A percentile compares a stretch with the other conserved stretches of the same genome.
Conservation (phyloP, 1,140 invertebrate species). For the Zaprionus davidi region DNA sequence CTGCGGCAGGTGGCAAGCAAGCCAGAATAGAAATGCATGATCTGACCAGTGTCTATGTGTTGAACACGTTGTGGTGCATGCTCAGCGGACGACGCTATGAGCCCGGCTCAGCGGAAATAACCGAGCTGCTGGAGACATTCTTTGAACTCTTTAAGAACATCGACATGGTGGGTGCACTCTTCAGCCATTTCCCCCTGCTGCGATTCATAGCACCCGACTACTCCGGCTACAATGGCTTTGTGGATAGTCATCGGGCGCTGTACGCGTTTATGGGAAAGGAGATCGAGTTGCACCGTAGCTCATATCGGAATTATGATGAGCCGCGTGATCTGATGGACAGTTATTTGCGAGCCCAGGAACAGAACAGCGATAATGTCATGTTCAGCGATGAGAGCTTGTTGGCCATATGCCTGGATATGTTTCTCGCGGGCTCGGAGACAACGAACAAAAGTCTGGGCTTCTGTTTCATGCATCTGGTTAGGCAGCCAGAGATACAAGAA, state of each 20-base stretch:
- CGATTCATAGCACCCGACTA: constrained; percentile 89
- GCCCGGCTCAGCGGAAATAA: constrained; percentile 88
- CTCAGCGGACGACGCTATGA: constrained; percentile 91
- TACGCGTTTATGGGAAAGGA: constrained; percentile 90
- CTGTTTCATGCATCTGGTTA: constrained; percentile 90
- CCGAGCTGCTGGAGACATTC: constrained; percentile 88
- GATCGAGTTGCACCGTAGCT: constrained; percentile 89
- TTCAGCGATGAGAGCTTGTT: constrained; percentile 89
- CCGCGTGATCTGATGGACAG: constrained; percentile 94
- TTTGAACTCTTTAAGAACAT: constrained; percentile 89
- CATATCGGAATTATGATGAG: constrained; percentile 86
- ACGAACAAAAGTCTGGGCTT: constrained; percentile 91
- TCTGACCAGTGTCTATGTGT: constrained; percentile 89
- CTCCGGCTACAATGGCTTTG: constrained; percentile 90
- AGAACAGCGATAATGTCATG: constrained; percentile 82
- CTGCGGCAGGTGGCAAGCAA: constrained; percentile 72
- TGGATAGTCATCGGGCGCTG: constrained; percentile 88
- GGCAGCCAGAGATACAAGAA: constrained; percentile 91
- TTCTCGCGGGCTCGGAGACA: constrained; percentile 93
- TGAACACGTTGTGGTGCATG: constrained; percentile 95
- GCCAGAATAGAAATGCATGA: constrained; percentile 88
- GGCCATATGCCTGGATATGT: constrained; percentile 91
- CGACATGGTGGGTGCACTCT: constrained; percentile 91
- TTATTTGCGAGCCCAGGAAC: constrained; percentile 89
- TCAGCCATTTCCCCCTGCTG: constrained; percentile 92